A percentile compares a stretch with the other conserved stretches of the same genome.
These are phyloP conservation scores for Gonocerus acuteangulatus DNA, from an alignment of 2,888 invertebrate species.

Conservation along the genomic window DNA sequence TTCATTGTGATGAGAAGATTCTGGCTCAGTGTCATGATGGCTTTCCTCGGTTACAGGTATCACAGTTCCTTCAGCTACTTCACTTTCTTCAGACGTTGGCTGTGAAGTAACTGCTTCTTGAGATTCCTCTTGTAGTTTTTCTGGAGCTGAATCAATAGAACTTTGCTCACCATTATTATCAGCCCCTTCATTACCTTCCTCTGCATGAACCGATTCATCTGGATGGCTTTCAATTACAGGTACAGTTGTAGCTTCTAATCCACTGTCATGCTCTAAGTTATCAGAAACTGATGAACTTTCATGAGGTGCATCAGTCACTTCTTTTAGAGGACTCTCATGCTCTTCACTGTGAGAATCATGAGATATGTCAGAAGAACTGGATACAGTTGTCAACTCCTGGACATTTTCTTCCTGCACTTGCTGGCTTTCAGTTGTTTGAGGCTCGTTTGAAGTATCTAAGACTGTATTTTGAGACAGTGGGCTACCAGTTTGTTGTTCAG, in stretches of 20 bases:
- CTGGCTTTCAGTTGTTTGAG: neutral
- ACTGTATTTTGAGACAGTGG: neutral
- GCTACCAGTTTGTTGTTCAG: neutral
- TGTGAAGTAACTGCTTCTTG: neutral
- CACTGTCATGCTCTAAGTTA: too few species aligned
- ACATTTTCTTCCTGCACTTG: neutral
- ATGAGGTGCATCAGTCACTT: neutral
- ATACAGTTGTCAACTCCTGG: neutral
- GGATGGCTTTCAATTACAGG: too few species aligned
- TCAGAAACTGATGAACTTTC: neutral
- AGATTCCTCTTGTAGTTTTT: neutral
- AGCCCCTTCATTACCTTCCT: too few species aligned
- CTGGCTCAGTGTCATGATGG: neutral
- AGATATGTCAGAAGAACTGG: neutral
- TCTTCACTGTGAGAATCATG: neutral
- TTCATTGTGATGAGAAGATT: neutral
- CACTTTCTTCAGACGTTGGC: neutral
- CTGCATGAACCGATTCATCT: too few species aligned
- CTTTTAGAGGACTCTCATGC: neutral
- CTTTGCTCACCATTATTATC: too few species aligned
- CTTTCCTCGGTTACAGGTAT: neutral
- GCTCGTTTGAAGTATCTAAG: neutral
- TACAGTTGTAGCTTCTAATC: too few species aligned
- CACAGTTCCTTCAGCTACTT: neutral
- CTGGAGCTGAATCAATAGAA: neutral